Evolutionary conservation across 2,797 vertebrate genomes (phyloP), one percentile per base, ranked within the genome.

Genomic region (Merluccius polli): DNA sequence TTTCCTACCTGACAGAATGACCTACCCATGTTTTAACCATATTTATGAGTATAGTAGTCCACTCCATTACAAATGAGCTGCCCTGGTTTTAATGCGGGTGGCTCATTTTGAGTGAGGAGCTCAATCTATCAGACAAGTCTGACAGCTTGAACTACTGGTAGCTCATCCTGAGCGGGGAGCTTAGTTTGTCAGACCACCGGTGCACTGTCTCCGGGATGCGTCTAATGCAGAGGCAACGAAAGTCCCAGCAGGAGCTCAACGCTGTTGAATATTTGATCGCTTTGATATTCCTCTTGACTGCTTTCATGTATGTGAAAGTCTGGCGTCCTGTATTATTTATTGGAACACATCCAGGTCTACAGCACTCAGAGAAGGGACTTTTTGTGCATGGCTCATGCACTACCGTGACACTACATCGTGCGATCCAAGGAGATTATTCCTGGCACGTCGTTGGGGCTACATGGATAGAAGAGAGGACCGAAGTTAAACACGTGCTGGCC

Each of bases 241-340:
- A 18, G n/a, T 70, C 75, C 72, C 73, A 6, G 31, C 70, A 75
- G 77, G 44, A 72, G 77, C 30, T 7, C 11, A 76, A 73, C 73
- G 24, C 79, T 79, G 79, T 79, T 90, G 30, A 88, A 90, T 91
- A 87, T 88, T 91, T 92, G 70, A 92, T 89, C 75, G 68, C 41
- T 78, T 73, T 69, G 10, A 79, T 87, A 83, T 83, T 85, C 78
- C 84, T 59, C 71, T 86, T 83, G 81, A 73, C 79, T 86, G 82
- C 79, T 74, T 87, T 79, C 84, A 86, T 89, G 88, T 88, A 84
- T 87, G 83, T 87, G 78, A 72, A 81, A 79, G 81, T 82, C 82
- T 87, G 80, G 84, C 83, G 31, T 86, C 36, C 63, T 91, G 76
- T 79, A 89, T 92, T 88, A 91, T 91, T 92, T 73, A 92, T 83